Evolutionary conservation across 2,888 invertebrate genomes (phyloP).

Genomic region (Elmis aenea): DNA sequence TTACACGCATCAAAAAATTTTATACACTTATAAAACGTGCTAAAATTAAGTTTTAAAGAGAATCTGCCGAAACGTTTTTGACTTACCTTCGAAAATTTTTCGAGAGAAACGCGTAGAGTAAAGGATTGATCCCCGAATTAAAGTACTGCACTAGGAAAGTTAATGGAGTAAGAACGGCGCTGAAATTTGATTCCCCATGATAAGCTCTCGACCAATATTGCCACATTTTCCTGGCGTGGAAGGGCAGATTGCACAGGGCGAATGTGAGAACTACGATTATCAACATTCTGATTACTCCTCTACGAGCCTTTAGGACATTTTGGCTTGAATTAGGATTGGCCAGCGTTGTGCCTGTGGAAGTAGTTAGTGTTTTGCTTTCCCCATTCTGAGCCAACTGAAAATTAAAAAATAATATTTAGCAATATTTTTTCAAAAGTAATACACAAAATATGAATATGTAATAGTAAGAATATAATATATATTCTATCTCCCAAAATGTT

Average conservation of each 20-base stretch:
- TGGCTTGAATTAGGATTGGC: constrained; percentile 64
- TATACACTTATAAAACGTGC: no score
- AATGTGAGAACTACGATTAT: constrained; percentile 85
- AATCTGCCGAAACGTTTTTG: no score
- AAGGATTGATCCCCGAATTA: constrained; percentile 86
- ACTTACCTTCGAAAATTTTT: constrained; percentile 53
- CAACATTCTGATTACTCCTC: constrained; percentile 84
- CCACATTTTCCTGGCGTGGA: constrained; percentile 85
- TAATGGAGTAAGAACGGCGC: constrained; percentile 74
- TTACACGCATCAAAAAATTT: no score
- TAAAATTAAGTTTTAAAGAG: no score
- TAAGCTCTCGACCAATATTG: constrained; percentile 62
- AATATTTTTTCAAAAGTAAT: no score
- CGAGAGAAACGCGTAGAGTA: constrained; percentile 82
- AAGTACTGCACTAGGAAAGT: constrained; percentile 84
- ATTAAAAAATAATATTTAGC: no score
- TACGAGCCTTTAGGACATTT: constrained; percentile 71
- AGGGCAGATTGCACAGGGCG: constrained; percentile 83
- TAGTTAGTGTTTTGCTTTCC: constrained; percentile 44
- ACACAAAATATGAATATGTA: no score
- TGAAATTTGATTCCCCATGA: constrained; percentile 67
- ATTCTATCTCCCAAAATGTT: no score
- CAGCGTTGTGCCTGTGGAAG: constrained; percentile 35
- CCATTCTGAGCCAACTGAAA: constrained; percentile 9
- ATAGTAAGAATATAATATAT: no score